Conservation (phyloP, 2,113 vertebrate species). For the Apistogramma diplotaenia region DNA sequence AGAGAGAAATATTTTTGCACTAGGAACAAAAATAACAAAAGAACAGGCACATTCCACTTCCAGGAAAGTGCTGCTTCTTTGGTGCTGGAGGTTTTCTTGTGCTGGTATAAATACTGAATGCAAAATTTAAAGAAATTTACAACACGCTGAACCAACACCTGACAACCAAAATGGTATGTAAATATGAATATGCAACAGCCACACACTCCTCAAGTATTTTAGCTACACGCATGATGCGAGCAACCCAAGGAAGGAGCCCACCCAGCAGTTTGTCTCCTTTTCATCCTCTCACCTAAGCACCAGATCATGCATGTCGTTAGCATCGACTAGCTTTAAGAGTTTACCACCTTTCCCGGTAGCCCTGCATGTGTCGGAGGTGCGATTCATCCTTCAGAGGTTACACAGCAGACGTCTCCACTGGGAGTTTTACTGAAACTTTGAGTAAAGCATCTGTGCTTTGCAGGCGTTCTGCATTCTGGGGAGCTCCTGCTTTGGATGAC, state of each 20-base stretch:
- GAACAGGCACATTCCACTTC: background rate
- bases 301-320: background rate
- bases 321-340: background rate
- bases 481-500: background rate
- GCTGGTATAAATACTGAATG: background rate
- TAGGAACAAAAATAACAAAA: background rate
- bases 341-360: background rate
- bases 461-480: background rate
- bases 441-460: background rate
- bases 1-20: background rate
- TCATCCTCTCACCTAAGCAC: too few species aligned
- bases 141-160: background rate
- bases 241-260: background rate
- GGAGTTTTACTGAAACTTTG: background rate
- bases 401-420: background rate
- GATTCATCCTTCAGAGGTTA: background rate
- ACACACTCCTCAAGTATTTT: background rate
- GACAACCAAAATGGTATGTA: too few species aligned
- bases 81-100: background rate
- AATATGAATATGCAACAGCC: too few species aligned
- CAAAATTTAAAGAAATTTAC: background rate
- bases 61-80: background rate
- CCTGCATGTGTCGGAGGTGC: background rate
- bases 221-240: background rate
- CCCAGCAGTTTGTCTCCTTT: background rate